A percentile compares a stretch with the other conserved stretches of the same genome.
These are phyloP conservation scores for Apostichopus parvimensis DNA, from an alignment of 35 echinoderm and acorn worm species.

Conservation along the genomic window DNA sequence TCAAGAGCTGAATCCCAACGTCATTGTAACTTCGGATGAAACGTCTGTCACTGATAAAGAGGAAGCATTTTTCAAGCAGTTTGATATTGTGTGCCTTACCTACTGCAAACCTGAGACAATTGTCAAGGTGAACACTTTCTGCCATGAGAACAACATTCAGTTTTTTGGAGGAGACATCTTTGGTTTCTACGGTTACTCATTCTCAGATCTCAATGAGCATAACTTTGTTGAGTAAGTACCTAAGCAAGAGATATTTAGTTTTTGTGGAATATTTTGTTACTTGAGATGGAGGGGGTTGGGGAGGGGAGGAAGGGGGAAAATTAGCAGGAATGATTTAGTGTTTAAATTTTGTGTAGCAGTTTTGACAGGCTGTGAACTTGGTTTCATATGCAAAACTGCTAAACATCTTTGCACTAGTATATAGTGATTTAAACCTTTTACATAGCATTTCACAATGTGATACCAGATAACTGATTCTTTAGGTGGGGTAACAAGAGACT, in stretches of 20 bases:
- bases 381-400: too few species aligned
- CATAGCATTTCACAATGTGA: too few species aligned
- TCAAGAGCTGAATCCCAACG: conserved; percentile 97
- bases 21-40: conserved; percentile 65
- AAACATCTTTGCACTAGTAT: too few species aligned
- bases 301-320: too few species aligned
- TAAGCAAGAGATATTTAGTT: background rate
- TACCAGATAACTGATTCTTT: too few species aligned
- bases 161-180: conserved; percentile 92
- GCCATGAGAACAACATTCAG: conserved; percentile 82
- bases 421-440: too few species aligned
- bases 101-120: conserved; percentile 79
- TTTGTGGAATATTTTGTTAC: too few species aligned
- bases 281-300: too few species aligned
- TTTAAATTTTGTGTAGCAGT: too few species aligned
- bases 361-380: too few species aligned
- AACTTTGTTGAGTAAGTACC: conserved; percentile 98
- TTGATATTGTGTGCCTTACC: conserved; percentile 93
- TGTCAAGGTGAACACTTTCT: conserved; percentile 81
- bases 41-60: conserved; percentile 67
- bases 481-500: too few species aligned
- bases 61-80: conserved; percentile 85
- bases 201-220: conserved; percentile 89
- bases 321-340: too few species aligned
- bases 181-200: conserved; percentile 90